These are phyloP conservation scores for Bubo blakistoni DNA, from an alignment of 2,113 vertebrate genomes.

Conservation along the genomic window DNA sequence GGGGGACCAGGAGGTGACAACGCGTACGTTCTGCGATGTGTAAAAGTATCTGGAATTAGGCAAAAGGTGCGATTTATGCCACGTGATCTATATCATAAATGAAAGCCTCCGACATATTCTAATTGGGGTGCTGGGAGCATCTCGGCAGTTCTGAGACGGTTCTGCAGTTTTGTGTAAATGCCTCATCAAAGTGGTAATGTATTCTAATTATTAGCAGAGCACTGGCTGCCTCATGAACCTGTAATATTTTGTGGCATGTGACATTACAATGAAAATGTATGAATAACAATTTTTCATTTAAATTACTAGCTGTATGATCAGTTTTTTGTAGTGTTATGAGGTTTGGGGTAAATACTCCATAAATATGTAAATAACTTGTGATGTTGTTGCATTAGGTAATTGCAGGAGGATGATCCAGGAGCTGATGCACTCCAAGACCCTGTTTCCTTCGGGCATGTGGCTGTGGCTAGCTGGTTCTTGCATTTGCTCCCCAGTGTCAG, in stretches of 20 bases:
- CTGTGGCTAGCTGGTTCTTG: neutral
- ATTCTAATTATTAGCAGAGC: constrained; percentile 45
- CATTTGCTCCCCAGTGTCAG: neutral
- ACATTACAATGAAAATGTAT: constrained; percentile 23
- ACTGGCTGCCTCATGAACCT: neutral
- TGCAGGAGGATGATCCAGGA: neutral
- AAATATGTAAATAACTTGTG: constrained; percentile 42
- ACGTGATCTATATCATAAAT: neutral
- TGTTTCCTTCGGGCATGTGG: neutral
- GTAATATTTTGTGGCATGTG: constrained; percentile 43
- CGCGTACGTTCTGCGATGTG: accelerated
- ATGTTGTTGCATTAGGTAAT: neutral
- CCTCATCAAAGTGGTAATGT: constrained; percentile 44
- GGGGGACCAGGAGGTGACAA: neutral
- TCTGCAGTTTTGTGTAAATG: constrained; percentile 23
- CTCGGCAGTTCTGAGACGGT: neutral
- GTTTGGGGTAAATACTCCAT: constrained; percentile 42
- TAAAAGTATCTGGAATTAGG: neutral
- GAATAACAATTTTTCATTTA: constrained; percentile 46
- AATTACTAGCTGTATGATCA: constrained; percentile 2
- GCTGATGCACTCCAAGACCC: accelerated
- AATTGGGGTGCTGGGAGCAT: constrained; percentile 7
- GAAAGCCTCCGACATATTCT: neutral
- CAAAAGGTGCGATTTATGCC: neutral
- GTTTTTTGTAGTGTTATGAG: neutral